Conservation (phyloP, 2,888 invertebrate genomes). For the Acrobeloides nanus region DNA sequence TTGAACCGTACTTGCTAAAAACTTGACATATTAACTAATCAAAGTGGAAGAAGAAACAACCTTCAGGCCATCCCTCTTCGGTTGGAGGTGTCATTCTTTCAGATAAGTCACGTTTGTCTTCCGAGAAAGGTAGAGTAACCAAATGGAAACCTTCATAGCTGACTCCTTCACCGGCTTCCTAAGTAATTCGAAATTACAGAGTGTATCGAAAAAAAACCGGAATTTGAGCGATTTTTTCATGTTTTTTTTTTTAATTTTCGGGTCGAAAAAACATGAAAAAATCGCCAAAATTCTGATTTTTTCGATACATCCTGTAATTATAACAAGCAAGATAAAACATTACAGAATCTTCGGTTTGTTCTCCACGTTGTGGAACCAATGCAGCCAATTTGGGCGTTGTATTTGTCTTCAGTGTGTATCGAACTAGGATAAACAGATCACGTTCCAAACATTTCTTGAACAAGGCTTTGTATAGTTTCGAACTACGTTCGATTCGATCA, state of each 20-base stretch:
- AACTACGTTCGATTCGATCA: constrained; percentile 8
- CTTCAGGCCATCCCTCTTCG: too few relatives aligned
- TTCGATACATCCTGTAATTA: too few relatives aligned
- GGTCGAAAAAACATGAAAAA: too few relatives aligned
- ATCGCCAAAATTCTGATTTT: too few relatives aligned
- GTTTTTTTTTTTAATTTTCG: not conserved
- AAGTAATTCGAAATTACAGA: not conserved
- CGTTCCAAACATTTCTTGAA: constrained; percentile 15
- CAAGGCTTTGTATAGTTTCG: constrained; percentile 18
- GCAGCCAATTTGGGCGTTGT: constrained; percentile 19
- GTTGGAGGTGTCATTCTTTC: too few relatives aligned
- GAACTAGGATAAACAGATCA: constrained; percentile 21
- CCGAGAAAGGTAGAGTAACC: constrained; percentile 21
- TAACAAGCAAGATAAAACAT: not conserved
- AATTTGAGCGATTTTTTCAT: not conserved
- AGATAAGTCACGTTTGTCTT: constrained; percentile 20
- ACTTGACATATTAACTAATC: too few relatives aligned
- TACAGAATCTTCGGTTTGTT: constrained; percentile 8
- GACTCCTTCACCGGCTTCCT: constrained; percentile 12
- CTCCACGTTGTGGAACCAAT: constrained; percentile 18
- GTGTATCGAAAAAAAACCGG: not conserved
- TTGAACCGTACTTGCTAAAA: constrained; percentile 6
- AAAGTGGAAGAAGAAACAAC: too few relatives aligned
- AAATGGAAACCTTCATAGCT: constrained; percentile 28
- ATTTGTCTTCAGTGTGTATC: constrained; percentile 19